A percentile compares a stretch with the other conserved stretches of the same genome.
phyloP scores from a whole-genome alignment of 1,140 invertebrate genomes.

The Drosophila obscura region DNA sequence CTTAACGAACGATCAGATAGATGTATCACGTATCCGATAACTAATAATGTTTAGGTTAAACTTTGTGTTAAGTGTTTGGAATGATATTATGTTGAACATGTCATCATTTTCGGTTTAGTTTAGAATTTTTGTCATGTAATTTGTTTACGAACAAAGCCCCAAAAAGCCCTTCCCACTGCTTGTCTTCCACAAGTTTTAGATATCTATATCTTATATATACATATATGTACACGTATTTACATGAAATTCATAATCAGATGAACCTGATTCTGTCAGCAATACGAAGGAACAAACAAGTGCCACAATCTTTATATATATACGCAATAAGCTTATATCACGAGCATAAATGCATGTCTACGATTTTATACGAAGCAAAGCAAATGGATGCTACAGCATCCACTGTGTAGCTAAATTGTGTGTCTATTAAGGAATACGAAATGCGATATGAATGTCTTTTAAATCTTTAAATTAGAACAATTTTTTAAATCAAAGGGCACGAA shows the following conservation, averaged over 20 bases:
- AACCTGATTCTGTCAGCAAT: slow-evolving; percentile 2
- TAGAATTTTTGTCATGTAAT: slow-evolving; percentile 24
- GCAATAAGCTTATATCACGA: slow-evolving; percentile 37
- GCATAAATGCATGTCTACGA: slow-evolving; percentile 34
- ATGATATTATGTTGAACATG: slow-evolving; percentile 81
- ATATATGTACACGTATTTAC: slow-evolving; percentile 26
- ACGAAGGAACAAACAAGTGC: slow-evolving; percentile 70
- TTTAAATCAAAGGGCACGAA: slow-evolving; percentile 21
- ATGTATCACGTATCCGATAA: slow-evolving; percentile 1
- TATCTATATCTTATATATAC: slow-evolving; percentile 27
- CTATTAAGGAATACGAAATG: slow-evolving; percentile 50
- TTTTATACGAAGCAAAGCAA: slow-evolving; percentile 9
- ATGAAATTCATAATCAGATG: slow-evolving; percentile 6
- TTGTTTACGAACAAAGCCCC: slow-evolving; percentile 43
- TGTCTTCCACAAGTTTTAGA: slow-evolving; percentile 71
- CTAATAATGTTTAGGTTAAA: slow-evolving; percentile 26
- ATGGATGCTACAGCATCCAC: not conserved
- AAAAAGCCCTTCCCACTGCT: slow-evolving; percentile 34
- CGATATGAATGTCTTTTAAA: slow-evolving; percentile 30
- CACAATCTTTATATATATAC: slow-evolving; percentile 49
- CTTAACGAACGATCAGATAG: slow-evolving; percentile 64
- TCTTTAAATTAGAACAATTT: slow-evolving; percentile 55
- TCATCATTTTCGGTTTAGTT: slow-evolving; percentile 64
- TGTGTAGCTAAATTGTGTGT: slow-evolving; percentile 51
- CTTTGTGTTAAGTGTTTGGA: slow-evolving; percentile 61